Conservation (phyloP, 2,797 vertebrate genomes). For the Oceanodroma leucorhoa region DNA sequence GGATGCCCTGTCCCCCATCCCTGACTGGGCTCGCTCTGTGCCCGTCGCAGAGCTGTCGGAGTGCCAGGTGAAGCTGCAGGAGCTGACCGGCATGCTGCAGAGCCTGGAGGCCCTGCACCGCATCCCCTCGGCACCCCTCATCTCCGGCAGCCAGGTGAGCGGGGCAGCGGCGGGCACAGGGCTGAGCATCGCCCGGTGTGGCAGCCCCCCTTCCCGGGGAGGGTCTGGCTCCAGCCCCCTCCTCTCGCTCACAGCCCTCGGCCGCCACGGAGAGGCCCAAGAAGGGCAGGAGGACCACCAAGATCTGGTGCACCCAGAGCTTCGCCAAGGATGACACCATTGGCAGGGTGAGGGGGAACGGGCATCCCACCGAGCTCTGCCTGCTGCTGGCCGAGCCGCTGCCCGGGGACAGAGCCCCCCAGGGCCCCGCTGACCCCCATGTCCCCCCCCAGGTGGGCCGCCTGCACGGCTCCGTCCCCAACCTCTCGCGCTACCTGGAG, state of each 20-base stretch:
- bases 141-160: conserved; percentile 84
- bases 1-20: not conserved
- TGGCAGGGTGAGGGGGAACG: conserved; percentile 60
- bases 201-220: not conserved
- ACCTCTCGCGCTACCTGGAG: conserved; percentile 87
- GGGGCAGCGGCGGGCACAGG: accelerated
- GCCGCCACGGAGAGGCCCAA: conserved; percentile 71
- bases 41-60: conserved; percentile 77
- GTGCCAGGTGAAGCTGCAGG: conserved; percentile 84
- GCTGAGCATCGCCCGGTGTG: not conserved
- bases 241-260: conserved; percentile 33
- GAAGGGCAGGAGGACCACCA: conserved; percentile 74
- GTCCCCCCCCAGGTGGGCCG: conserved; percentile 56
- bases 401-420: accelerated
- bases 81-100: conserved; percentile 84
- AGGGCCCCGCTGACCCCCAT: accelerated
- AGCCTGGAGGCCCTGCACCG: conserved; percentile 84
- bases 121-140: conserved; percentile 83
- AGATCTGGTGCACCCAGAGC: conserved; percentile 80
- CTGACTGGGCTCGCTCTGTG: not conserved
- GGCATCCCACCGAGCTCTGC: not conserved
- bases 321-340: conserved; percentile 78
- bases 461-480: conserved; percentile 85
- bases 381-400: not conserved
- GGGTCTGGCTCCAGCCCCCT: not conserved